A percentile compares a stretch with the other conserved stretches of the same genome.
Conservation (phyloP, 2,797 vertebrate species). For the Smutsia gigantea region DNA sequence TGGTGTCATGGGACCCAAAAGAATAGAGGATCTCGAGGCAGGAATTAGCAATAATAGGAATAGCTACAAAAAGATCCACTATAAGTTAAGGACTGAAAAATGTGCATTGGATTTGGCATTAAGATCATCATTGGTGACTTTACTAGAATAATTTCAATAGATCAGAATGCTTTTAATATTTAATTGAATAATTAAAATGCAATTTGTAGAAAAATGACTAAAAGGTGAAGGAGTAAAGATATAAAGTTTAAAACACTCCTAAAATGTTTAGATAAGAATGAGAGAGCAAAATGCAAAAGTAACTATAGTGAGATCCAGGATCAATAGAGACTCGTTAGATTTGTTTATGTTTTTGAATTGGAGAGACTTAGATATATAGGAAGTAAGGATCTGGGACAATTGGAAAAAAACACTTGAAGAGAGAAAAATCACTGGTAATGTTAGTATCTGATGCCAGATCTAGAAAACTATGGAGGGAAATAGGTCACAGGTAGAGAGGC, state of each 20-base stretch:
- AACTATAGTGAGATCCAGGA: not conserved
- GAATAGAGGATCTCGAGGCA: not conserved
- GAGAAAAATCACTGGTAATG: not conserved
- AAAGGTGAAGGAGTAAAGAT: not conserved
- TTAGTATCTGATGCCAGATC: not conserved
- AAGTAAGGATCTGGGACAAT: not conserved
- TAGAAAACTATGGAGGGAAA: not conserved
- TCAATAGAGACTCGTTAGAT: not conserved
- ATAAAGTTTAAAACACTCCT: not conserved
- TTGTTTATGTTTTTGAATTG: not conserved
- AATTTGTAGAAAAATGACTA: not conserved
- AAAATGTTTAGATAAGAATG: not conserved
- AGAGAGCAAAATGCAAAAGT: not conserved
- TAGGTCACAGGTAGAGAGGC: not conserved
- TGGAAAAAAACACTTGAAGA: not conserved
- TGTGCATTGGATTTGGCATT: not conserved
- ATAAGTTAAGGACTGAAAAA: not conserved
- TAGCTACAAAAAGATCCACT: not conserved
- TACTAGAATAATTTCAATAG: constrained; percentile 1
- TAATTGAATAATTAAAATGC: constrained; percentile 23
- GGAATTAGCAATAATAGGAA: not conserved
- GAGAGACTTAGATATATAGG: not conserved
- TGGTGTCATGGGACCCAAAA: not conserved
- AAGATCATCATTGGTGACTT: not conserved
- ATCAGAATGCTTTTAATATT: not conserved